phyloP scores from a whole-genome alignment of 2,888 invertebrate species.

The Cheilosia grossa region DNA sequence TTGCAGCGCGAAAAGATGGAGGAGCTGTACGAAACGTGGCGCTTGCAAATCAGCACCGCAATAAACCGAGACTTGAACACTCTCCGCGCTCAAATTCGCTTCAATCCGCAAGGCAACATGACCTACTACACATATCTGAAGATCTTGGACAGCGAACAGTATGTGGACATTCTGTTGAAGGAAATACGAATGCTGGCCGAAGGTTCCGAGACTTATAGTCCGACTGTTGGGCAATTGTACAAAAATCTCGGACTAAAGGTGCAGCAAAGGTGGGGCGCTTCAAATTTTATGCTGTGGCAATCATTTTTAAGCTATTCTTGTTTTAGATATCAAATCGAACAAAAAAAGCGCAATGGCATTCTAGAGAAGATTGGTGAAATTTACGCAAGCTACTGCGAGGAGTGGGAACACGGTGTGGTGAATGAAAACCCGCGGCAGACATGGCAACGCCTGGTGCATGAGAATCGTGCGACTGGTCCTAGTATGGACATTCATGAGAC shows the following conservation, averaged over 20 bases:
- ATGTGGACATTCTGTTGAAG: constrained; percentile 87
- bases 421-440: constrained; percentile 87
- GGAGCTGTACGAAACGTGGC: constrained; percentile 88
- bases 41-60: constrained; percentile 85
- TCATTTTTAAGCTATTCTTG: constrained; percentile 11
- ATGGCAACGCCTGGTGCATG: constrained; percentile 88
- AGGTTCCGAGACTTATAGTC: constrained; percentile 92
- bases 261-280: constrained; percentile 82
- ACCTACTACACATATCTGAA: constrained; percentile 89
- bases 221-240: constrained; percentile 87
- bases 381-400: constrained; percentile 87
- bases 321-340: constrained; percentile 86
- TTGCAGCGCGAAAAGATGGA: constrained; percentile 86
- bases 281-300: not conserved
- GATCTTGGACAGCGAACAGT: constrained; percentile 85
- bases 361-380: constrained; percentile 86
- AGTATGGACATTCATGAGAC: constrained; percentile 85
- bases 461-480: constrained; percentile 84
- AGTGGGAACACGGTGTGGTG: constrained; percentile 85
- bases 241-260: constrained; percentile 88
- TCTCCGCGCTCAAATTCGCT: constrained; percentile 86
- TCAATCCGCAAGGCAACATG: constrained; percentile 84
- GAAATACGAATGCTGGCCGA: constrained; percentile 89
- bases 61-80: constrained; percentile 88
- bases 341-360: constrained; percentile 87